Conservation (phyloP, 1,140 invertebrate genomes). For the Brachionus plicatilis region DNA sequence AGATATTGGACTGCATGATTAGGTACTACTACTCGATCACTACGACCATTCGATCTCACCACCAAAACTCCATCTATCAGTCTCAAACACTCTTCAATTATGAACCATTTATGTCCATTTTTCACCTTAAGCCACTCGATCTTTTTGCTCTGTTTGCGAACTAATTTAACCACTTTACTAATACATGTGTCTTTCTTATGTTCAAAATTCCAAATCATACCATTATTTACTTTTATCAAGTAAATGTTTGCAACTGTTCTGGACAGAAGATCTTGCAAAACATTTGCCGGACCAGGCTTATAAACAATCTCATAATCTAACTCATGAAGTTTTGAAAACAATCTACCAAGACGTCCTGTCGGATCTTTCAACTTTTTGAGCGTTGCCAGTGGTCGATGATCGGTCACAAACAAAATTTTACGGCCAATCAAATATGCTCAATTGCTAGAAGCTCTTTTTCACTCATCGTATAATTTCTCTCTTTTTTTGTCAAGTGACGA, state of each 20-base stretch:
- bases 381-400: neutral
- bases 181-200: neutral
- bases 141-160: neutral
- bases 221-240: neutral
- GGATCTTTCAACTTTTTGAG: neutral
- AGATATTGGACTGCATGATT: neutral
- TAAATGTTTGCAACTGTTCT: neutral
- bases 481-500: neutral
- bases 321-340: neutral
- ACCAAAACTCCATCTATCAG: neutral
- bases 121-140: neutral
- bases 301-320: constrained; percentile 2
- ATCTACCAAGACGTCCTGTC: neutral
- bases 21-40: neutral
- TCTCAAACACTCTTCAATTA: neutral
- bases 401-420: neutral
- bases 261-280: neutral
- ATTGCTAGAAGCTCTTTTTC: constrained; percentile 10
- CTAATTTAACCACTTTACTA: neutral
- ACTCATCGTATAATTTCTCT: neutral
- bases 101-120: neutral
- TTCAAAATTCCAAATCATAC: no score
- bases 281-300: neutral
- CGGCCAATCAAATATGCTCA: neutral
- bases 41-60: neutral